Percentiles rank a stretch among this genome's conserved stretches.
Conservation (phyloP, 2,888 invertebrate species). For the Gymnosoma rotundatum region DNA sequence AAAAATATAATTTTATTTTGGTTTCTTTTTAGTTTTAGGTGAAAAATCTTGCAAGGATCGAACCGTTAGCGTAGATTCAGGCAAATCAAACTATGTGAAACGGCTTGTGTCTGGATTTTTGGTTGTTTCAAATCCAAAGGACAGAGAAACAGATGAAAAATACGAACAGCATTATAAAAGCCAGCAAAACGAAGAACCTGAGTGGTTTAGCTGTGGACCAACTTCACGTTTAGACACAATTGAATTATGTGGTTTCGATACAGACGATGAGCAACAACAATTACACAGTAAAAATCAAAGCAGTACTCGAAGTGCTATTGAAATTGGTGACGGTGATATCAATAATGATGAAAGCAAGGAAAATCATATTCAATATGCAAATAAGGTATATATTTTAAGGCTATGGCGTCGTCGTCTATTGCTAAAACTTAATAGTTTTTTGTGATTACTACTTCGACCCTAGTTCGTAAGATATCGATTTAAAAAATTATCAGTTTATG, state of each 20-base stretch:
- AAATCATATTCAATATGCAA: constrained; percentile 71
- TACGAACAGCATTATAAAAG: constrained; percentile 76
- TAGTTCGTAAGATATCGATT: no score
- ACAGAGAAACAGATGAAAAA: constrained; percentile 77
- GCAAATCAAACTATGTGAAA: constrained; percentile 79
- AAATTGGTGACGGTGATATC: constrained; percentile 52
- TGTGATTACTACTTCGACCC: no score
- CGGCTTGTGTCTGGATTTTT: constrained; percentile 78
- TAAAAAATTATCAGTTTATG: no score
- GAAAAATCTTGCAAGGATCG: constrained; percentile 62
- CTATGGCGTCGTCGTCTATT: no score
- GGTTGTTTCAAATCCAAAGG: constrained; percentile 78
- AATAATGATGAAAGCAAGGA: constrained; percentile 69
- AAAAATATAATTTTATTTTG: not conserved
- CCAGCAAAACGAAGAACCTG: constrained; percentile 79
- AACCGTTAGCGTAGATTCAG: constrained; percentile 2
- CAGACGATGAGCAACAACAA: constrained; percentile 75
- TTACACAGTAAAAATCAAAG: constrained; percentile 30
- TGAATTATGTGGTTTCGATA: constrained; percentile 80
- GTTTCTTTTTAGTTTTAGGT: constrained; percentile 12
- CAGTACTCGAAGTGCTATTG: constrained; percentile 37
- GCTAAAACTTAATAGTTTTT: no score
- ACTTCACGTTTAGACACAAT: constrained; percentile 80
- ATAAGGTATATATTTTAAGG: constrained; percentile 72
- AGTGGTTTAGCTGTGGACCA: constrained; percentile 81